These are phyloP conservation scores for Auanema freiburgensis DNA, from an alignment of 2,888 invertebrate genomes.

Conservation along the genomic window DNA sequence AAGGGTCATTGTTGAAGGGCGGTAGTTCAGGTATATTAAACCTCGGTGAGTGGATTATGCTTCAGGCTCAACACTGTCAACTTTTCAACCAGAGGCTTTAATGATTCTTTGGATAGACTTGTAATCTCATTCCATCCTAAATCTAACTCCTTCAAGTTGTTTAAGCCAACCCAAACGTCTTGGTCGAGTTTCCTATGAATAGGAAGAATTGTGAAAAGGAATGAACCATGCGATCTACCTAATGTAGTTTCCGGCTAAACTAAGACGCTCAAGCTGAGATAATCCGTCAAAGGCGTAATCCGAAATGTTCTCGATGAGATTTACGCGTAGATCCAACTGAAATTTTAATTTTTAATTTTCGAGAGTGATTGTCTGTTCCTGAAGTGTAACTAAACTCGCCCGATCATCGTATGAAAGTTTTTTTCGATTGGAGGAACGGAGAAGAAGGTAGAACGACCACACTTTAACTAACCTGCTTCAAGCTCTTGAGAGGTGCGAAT, in stretches of 20 bases:
- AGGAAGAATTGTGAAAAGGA: neutral
- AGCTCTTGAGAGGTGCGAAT: constrained; percentile 81
- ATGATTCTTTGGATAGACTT: constrained; percentile 38
- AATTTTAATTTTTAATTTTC: constrained; percentile 11
- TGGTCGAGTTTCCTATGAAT: constrained; percentile 70
- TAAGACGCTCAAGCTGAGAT: constrained; percentile 80
- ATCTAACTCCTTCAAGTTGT: constrained; percentile 80
- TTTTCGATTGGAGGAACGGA: constrained; percentile 8
- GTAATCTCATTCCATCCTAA: constrained; percentile 73
- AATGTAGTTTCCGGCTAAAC: constrained; percentile 72
- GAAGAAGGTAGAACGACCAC: neutral
- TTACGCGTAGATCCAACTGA: constrained; percentile 80
- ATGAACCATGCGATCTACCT: constrained; percentile 15
- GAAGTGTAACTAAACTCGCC: too few relatives aligned
- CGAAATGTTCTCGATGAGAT: constrained; percentile 78
- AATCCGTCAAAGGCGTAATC: constrained; percentile 83
- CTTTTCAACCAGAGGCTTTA: constrained; percentile 35
- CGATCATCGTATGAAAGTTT: too few relatives aligned
- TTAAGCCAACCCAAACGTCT: constrained; percentile 82
- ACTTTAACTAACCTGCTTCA: constrained; percentile 66
- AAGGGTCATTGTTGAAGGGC: too few relatives aligned
- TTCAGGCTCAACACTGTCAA: constrained; percentile 46
- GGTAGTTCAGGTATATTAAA: constrained; percentile 10
- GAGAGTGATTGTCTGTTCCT: too few relatives aligned
- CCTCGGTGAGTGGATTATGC: constrained; percentile 39